Conservation (phyloP, 1,140 invertebrate genomes). For the Listronotus bonariensis region DNA sequence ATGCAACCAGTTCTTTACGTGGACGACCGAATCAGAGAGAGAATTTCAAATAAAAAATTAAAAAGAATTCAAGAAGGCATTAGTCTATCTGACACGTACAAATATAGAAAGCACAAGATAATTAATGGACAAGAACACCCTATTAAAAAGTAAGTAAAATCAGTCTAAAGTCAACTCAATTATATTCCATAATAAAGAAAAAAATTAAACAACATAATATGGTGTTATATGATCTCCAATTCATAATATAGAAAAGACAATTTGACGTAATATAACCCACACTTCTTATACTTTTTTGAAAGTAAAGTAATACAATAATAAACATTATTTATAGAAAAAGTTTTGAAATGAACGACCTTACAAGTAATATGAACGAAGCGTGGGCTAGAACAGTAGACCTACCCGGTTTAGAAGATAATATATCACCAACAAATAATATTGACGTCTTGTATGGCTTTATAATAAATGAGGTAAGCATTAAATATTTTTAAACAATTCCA, state of each 20-base stretch:
- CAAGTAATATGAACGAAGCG: conserved; percentile 60
- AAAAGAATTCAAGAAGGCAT: conserved; percentile 32
- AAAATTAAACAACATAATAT: too few relatives aligned
- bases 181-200: too few relatives aligned
- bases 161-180: too few relatives aligned
- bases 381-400: conserved; percentile 76
- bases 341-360: conserved; percentile 12
- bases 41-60: conserved; percentile 22
- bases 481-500: neutral
- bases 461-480: conserved; percentile 66
- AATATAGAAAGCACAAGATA: conserved; percentile 32
- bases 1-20: conserved; percentile 30
- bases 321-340: conserved; percentile 33
- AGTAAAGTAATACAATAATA: too few relatives aligned
- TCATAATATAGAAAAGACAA: too few relatives aligned
- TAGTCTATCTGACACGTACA: conserved; percentile 28
- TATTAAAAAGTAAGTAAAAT: conserved; percentile 35
- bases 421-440: conserved; percentile 77
- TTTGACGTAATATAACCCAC: too few relatives aligned
- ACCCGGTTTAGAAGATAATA: conserved; percentile 83
- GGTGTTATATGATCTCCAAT: too few relatives aligned
- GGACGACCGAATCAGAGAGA: conserved; percentile 26
- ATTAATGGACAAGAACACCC: conserved; percentile 21
- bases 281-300: too few relatives aligned
- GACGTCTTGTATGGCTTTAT: conserved; percentile 72